Conservation (phyloP, 2,888 invertebrate genomes). For the Xylophagus ater region DNA sequence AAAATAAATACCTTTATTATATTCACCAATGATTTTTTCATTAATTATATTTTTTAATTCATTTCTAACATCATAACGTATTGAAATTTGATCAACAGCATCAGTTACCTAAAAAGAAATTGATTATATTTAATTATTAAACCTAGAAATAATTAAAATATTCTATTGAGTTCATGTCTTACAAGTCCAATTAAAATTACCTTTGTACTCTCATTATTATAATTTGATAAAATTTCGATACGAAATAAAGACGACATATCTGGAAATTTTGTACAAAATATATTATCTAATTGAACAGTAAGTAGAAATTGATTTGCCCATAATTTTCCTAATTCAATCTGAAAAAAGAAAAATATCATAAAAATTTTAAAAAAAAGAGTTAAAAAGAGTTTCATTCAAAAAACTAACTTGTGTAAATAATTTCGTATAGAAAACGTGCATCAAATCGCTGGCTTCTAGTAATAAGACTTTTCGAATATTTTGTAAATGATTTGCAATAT, state of each 20-base stretch:
- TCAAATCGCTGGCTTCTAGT: slow-evolving; percentile 43
- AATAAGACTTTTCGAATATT: slow-evolving; percentile 43
- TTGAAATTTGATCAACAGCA: slow-evolving; percentile 28
- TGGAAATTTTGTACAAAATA: slow-evolving; percentile 39
- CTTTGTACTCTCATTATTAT: slow-evolving; percentile 24
- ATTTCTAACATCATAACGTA: slow-evolving; percentile 27
- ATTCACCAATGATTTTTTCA: slow-evolving; percentile 24
- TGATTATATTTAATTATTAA: background rate
- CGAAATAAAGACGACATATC: slow-evolving; percentile 27
- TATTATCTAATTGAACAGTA: slow-evolving; percentile 40
- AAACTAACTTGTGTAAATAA: slow-evolving; percentile 40
- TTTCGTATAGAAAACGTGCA: slow-evolving; percentile 42
- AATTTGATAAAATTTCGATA: slow-evolving; percentile 25
- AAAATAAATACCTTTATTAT: slow-evolving; percentile 31
- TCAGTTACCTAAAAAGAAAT: slow-evolving; percentile 23
- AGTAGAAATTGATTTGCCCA: slow-evolving; percentile 40
- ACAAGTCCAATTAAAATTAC: slow-evolving; percentile 14
- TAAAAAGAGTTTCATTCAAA: background rate
- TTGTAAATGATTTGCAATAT: slow-evolving; percentile 38
- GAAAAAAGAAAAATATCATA: slow-evolving; percentile 18
- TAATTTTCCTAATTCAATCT: slow-evolving; percentile 40
- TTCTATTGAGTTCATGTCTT: too few species aligned
- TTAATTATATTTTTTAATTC: slow-evolving; percentile 29
- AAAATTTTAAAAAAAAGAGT: background rate
- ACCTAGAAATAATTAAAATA: too few species aligned